Percentiles rank a stretch among this genome's conserved stretches.
These are phyloP conservation scores for Candoia aspera DNA, from an alignment of 2,113 vertebrate genomes.

Conservation along the genomic window DNA sequence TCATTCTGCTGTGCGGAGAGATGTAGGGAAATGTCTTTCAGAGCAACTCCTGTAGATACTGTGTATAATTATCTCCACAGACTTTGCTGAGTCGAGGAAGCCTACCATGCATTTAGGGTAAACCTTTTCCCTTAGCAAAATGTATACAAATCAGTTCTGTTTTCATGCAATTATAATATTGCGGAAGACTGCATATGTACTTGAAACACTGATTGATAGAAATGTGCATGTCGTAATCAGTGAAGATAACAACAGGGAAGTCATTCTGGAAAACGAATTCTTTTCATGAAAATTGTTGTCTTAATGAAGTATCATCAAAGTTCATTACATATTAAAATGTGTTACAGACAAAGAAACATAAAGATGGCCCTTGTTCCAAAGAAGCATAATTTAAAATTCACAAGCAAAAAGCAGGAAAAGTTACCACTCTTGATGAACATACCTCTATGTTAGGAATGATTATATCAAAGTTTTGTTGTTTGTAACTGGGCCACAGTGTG, in stretches of 20 bases:
- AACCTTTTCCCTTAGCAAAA: background rate
- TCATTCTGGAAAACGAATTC: background rate
- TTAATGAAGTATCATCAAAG: background rate
- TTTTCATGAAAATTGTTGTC: background rate
- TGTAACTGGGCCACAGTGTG: background rate
- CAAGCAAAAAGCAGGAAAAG: too few relatives aligned
- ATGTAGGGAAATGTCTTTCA: background rate
- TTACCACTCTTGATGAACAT: too few relatives aligned
- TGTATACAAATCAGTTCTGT: constrained; percentile 17
- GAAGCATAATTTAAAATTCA: too few relatives aligned
- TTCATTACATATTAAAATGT: background rate
- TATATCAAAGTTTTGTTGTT: background rate
- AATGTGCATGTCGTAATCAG: background rate
- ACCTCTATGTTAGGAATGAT: too few relatives aligned
- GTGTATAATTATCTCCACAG: background rate
- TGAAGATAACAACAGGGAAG: background rate
- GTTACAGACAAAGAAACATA: background rate
- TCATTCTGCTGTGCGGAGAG: background rate
- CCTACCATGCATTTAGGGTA: too few relatives aligned
- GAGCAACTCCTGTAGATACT: too few relatives aligned
- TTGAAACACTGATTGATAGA: background rate
- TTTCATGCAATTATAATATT: constrained; percentile 38
- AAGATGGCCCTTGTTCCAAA: too few relatives aligned
- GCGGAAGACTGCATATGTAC: constrained; percentile 40
- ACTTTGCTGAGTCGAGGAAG: background rate